phyloP scores from a whole-genome alignment of 2,888 invertebrate species.

The Aethes cnicana region DNA sequence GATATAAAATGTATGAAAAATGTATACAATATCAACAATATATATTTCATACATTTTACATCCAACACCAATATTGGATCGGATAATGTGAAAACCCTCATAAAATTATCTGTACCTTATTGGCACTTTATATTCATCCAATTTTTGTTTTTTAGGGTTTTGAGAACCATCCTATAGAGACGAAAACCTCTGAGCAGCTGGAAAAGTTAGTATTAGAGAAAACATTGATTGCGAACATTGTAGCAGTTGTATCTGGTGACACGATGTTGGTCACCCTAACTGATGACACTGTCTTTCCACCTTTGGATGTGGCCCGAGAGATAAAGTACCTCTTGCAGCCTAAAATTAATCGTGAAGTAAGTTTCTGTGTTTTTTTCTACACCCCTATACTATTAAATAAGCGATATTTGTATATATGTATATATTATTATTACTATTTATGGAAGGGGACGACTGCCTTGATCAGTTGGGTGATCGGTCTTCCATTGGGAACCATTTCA shows the following conservation, averaged over 20 bases:
- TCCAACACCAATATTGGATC: too few relatives aligned
- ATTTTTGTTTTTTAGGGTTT: slow-evolving; percentile 60
- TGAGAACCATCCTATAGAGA: slow-evolving; percentile 78
- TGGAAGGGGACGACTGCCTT: too few relatives aligned
- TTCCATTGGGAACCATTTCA: too few relatives aligned
- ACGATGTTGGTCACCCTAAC: slow-evolving; percentile 84
- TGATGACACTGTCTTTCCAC: slow-evolving; percentile 78
- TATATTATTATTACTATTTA: too few relatives aligned
- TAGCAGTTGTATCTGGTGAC: slow-evolving; percentile 75
- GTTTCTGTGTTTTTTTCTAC: slow-evolving; percentile 31
- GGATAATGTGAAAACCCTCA: too few relatives aligned
- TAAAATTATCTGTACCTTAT: too few relatives aligned
- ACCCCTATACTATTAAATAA: too few relatives aligned
- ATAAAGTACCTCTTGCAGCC: slow-evolving; percentile 73
- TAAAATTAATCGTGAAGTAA: slow-evolving; percentile 65
- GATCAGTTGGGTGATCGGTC: too few relatives aligned
- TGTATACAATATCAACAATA: too few relatives aligned
- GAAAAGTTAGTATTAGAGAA: slow-evolving; percentile 87
- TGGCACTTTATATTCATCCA: neutral
- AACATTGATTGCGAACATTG: slow-evolving; percentile 81
- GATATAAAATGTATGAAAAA: too few relatives aligned
- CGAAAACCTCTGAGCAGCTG: slow-evolving; percentile 82
- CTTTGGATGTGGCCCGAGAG: slow-evolving; percentile 81
- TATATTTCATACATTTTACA: too few relatives aligned
- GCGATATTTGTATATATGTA: too few relatives aligned